These are phyloP conservation scores for Acinonyx jubatus DNA, from an alignment of 2,113 vertebrate genomes.

Conservation along the genomic window DNA sequence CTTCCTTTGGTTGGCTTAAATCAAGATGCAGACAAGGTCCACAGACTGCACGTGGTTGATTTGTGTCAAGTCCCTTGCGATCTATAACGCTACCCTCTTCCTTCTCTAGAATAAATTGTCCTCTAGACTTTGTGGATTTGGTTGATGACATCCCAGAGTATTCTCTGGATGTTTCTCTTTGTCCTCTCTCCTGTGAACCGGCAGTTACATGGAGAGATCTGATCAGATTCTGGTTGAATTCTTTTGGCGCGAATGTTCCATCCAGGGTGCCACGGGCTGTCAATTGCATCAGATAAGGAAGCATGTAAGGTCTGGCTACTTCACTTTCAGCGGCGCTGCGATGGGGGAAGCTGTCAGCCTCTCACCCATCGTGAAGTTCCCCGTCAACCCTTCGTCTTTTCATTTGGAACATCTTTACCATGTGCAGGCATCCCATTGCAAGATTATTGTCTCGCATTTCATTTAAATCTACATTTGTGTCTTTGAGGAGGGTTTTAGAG, in stretches of 20 bases:
- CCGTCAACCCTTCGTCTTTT: neutral
- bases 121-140: neutral
- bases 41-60: neutral
- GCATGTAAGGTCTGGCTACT: neutral
- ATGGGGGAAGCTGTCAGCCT: neutral
- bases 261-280: too few species aligned
- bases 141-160: neutral
- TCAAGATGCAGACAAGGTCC: neutral
- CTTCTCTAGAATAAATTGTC: neutral
- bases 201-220: neutral
- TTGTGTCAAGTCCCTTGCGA: neutral
- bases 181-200: neutral
- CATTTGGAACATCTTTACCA: neutral
- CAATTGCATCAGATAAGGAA: neutral
- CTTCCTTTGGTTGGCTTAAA: neutral
- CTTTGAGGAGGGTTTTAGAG: neutral
- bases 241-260: neutral
- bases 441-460: neutral
- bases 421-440: neutral
- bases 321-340: neutral
- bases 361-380: neutral
- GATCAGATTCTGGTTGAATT: neutral
- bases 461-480: neutral
- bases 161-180: neutral
- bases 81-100: neutral